phyloP scores from a whole-genome alignment of 1,140 invertebrate species.

The Leptinotarsa texana region DNA sequence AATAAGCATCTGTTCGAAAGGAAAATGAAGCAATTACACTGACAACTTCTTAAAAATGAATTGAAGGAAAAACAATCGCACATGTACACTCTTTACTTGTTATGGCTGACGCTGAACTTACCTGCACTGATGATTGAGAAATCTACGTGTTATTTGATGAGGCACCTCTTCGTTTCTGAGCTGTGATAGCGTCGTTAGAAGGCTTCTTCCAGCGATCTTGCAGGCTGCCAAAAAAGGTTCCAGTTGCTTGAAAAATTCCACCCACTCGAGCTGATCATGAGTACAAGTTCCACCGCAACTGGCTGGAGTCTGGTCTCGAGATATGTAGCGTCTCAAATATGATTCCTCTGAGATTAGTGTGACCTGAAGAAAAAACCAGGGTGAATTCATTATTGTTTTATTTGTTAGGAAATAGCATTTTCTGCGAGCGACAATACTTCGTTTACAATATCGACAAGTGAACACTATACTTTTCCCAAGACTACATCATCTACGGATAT shows the following conservation, averaged over 20 bases:
- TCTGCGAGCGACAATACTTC: too few species aligned
- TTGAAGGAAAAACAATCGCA: neutral
- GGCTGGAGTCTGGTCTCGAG: slow-evolving; percentile 58
- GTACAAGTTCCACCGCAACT: slow-evolving; percentile 58
- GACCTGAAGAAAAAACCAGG: slow-evolving; percentile 38
- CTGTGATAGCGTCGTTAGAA: slow-evolving; percentile 60
- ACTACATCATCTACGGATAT: too few species aligned
- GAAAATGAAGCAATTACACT: neutral
- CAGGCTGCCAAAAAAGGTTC: slow-evolving; percentile 61
- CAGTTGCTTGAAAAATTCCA: slow-evolving; percentile 65
- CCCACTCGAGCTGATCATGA: slow-evolving; percentile 66
- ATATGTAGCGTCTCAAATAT: slow-evolving; percentile 52
- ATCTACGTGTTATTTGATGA: slow-evolving; percentile 56
- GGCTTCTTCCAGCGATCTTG: slow-evolving; percentile 56
- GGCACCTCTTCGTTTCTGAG: slow-evolving; percentile 59
- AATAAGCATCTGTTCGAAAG: too few species aligned
- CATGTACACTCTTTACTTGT: neutral
- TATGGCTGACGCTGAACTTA: slow-evolving; percentile 25
- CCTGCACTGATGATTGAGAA: slow-evolving; percentile 61
- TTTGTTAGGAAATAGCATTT: too few species aligned
- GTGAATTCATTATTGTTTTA: too few species aligned
- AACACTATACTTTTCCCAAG: too few species aligned
- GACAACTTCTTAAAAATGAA: neutral
- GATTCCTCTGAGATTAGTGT: slow-evolving; percentile 48
- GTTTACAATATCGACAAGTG: too few species aligned